Conservation (phyloP, 2,888 invertebrate genomes). For the Cremastinae sp. region DNA sequence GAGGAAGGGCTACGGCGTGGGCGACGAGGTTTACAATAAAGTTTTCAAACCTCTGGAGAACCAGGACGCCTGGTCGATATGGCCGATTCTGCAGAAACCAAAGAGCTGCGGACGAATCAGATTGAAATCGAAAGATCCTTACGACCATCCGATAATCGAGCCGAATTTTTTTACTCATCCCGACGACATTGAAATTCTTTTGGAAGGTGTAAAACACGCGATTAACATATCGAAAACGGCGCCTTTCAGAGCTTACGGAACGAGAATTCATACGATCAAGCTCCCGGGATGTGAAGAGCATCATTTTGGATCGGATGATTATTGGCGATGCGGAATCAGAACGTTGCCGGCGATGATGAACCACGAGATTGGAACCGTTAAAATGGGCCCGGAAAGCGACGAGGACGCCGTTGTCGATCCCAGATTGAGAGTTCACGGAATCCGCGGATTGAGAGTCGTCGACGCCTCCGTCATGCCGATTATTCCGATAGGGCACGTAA, state of each 20-base stretch:
- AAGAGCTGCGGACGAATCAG: constrained; percentile 86
- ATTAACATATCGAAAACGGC: constrained; percentile 81
- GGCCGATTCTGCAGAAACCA: constrained; percentile 88
- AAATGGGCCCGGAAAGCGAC: constrained; percentile 82
- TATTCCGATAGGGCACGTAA: constrained; percentile 83
- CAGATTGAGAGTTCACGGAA: constrained; percentile 81
- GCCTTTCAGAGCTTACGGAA: constrained; percentile 80
- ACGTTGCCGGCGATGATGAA: constrained; percentile 85
- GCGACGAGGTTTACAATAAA: constrained; percentile 77
- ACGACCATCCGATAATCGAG: constrained; percentile 87
- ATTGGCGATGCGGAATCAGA: constrained; percentile 85
- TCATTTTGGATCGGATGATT: constrained; percentile 82
- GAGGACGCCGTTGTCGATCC: constrained; percentile 83
- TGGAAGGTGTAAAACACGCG: constrained; percentile 82
- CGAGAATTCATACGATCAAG: constrained; percentile 77
- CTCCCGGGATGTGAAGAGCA: constrained; percentile 82
- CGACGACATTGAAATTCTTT: constrained; percentile 76
- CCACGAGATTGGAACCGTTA: constrained; percentile 84
- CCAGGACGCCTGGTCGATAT: constrained; percentile 81
- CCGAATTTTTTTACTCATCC: constrained; percentile 90
- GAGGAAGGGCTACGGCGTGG: constrained; percentile 73
- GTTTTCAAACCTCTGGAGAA: constrained; percentile 80
- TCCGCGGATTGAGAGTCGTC: constrained; percentile 81
- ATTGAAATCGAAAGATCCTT: constrained; percentile 87
- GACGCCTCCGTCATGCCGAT: constrained; percentile 84